Percentiles rank a stretch among this genome's conserved stretches.
phyloP scores from a whole-genome alignment of 35 echinoderm and acorn worm species.

The Chiridota heheva region DNA sequence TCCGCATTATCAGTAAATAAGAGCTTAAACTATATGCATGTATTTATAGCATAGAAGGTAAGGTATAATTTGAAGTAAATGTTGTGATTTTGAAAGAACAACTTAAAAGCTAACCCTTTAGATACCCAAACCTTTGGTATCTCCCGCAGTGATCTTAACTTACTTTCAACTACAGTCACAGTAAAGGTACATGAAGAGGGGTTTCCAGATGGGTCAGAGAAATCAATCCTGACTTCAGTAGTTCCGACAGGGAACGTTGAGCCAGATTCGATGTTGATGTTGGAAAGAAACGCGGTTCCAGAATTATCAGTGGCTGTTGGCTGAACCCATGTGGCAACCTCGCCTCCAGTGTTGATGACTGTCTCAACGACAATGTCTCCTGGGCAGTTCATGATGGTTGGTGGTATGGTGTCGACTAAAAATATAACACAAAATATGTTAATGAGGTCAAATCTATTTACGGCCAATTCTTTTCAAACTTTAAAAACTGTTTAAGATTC shows the following conservation, averaged over 20 bases:
- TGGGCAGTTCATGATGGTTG: constrained; percentile 29
- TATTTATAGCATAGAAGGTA: no score
- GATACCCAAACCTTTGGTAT: no score
- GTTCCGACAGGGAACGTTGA: constrained; percentile 5
- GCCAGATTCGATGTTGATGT: not conserved
- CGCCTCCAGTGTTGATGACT: constrained; percentile 21
- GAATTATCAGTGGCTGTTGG: constrained; percentile 39
- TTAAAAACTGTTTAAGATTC: no score
- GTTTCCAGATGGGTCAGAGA: not conserved
- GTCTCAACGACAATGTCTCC: constrained; percentile 28
- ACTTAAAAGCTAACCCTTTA: no score
- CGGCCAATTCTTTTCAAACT: not conserved
- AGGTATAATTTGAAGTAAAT: no score
- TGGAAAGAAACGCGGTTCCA: not conserved
- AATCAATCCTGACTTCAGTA: not conserved
- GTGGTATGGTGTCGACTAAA: constrained; percentile 22
- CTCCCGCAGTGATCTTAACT: not conserved
- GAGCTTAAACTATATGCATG: no score
- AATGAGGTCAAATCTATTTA: not conserved
- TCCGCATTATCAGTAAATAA: no score
- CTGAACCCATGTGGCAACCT: not conserved
- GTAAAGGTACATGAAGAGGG: constrained; percentile 10
- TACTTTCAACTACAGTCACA: constrained; percentile 31
- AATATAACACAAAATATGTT: not conserved
- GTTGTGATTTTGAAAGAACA: no score